A percentile compares a stretch with the other conserved stretches of the same genome.
Evolutionary conservation across 2,113 vertebrate species (phyloP).

Genomic region (Alligator sinensis): DNA sequence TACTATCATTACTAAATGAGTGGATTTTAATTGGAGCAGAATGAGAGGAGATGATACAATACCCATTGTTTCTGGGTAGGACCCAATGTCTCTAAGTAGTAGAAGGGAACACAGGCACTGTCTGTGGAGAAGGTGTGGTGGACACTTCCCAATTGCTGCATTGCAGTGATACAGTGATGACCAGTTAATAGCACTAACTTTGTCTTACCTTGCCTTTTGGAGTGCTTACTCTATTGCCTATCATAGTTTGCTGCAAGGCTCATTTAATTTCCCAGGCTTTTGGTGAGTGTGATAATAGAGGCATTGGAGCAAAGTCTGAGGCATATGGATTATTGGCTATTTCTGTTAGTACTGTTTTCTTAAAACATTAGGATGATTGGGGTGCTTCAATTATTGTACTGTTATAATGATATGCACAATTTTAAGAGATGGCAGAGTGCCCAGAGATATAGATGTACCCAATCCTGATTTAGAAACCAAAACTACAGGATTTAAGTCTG

Average conservation of each 20-base stretch:
- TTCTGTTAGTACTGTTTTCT: neutral
- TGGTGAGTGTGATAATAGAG: neutral
- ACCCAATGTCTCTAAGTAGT: neutral
- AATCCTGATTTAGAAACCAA: neutral
- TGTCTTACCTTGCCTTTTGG: neutral
- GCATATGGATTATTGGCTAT: neutral
- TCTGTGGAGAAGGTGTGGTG: neutral
- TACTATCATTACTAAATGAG: neutral
- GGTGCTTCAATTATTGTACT: neutral
- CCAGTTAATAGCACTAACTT: neutral
- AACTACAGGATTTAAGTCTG: neutral
- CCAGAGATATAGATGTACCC: neutral
- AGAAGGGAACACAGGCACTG: neutral
- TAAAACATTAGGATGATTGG: neutral
- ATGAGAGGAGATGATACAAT: neutral
- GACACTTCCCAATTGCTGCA: no score
- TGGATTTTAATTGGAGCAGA: neutral
- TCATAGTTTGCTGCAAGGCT: neutral
- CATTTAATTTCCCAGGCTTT: neutral
- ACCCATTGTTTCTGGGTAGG: neutral
- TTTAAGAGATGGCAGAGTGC: neutral
- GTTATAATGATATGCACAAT: neutral
- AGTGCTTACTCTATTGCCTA: neutral
- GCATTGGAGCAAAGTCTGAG: neutral
- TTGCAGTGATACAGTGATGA: neutral